Evolutionary conservation across 2,888 invertebrate genomes (phyloP).

Genomic region (Actias luna): DNA sequence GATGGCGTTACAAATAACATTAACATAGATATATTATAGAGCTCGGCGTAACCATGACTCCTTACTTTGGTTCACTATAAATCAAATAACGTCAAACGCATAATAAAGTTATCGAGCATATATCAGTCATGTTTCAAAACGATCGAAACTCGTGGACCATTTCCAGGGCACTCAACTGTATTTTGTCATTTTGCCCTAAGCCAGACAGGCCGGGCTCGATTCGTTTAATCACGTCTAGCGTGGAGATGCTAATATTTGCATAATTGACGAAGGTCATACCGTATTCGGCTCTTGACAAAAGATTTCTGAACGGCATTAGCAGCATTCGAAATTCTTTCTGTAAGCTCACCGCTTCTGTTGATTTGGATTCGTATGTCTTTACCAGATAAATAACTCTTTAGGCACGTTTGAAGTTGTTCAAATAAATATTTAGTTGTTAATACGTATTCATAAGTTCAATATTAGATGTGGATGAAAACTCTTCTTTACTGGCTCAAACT

Average conservation of each 20-base stretch:
- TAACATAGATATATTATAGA: no score
- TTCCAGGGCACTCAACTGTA: background rate
- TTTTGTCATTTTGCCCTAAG: background rate
- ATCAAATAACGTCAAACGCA: no score
- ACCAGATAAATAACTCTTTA: background rate
- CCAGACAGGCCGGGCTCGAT: background rate
- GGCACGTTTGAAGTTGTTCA: background rate
- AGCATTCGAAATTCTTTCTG: background rate
- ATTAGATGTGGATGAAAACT: background rate
- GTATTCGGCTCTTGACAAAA: conserved; percentile 5
- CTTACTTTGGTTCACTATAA: no score
- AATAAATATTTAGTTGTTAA: background rate
- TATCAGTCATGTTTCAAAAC: background rate
- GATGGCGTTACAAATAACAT: no score
- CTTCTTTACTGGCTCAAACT: background rate
- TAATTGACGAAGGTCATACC: conserved; percentile 15
- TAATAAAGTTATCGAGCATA: background rate
- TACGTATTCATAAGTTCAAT: background rate
- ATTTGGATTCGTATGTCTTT: background rate
- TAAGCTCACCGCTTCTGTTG: background rate
- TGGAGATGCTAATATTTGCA: conserved; percentile 25
- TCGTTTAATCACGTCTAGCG: conserved; percentile 10
- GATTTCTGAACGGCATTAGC: background rate
- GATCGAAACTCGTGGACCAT: background rate
- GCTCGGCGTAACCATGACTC: no score